phyloP scores from a whole-genome alignment of 92 coral and sea anemone species.

The Porites rus region DNA sequence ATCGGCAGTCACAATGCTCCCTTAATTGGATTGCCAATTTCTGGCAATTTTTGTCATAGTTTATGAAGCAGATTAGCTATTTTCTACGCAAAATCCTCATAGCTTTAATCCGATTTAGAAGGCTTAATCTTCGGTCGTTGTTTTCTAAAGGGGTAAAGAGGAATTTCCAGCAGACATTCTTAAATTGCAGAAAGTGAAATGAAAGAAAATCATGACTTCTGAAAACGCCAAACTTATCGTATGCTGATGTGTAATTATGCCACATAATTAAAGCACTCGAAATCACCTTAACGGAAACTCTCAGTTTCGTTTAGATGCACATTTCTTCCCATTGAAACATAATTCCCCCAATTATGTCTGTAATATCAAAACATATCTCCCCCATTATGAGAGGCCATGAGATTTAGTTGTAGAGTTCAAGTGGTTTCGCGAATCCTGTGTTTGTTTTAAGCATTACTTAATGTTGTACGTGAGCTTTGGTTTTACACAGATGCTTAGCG shows the following conservation, averaged over 20 bases:
- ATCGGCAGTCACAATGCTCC: too few relatives aligned
- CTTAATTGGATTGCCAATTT: slow-evolving; percentile 18
- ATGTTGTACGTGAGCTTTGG: background rate
- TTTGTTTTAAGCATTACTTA: slow-evolving; percentile 1
- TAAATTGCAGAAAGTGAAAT: too few relatives aligned
- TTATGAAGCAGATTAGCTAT: slow-evolving; percentile 5
- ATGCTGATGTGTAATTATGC: background rate
- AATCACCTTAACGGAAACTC: background rate
- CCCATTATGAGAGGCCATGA: background rate
- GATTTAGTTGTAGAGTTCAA: slow-evolving; percentile 21
- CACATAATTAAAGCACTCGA: background rate
- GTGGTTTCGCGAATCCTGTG: slow-evolving; percentile 33
- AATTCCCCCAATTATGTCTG: too few relatives aligned
- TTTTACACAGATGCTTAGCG: slow-evolving; percentile 4
- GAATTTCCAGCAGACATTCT: slow-evolving; percentile 4
- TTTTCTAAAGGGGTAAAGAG: background rate
- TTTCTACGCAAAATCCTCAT: slow-evolving; percentile 13
- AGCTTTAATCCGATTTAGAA: slow-evolving; percentile 13
- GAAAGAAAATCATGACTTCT: background rate
- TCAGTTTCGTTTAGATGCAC: background rate
- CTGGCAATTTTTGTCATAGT: slow-evolving; percentile 8
- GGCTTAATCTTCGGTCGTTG: slow-evolving; percentile 7
- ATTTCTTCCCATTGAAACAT: too few relatives aligned
- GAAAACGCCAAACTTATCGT: background rate
- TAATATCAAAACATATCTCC: background rate